phyloP scores from a whole-genome alignment of 2,888 invertebrate genomes.

The Platerodrilus igneus region DNA sequence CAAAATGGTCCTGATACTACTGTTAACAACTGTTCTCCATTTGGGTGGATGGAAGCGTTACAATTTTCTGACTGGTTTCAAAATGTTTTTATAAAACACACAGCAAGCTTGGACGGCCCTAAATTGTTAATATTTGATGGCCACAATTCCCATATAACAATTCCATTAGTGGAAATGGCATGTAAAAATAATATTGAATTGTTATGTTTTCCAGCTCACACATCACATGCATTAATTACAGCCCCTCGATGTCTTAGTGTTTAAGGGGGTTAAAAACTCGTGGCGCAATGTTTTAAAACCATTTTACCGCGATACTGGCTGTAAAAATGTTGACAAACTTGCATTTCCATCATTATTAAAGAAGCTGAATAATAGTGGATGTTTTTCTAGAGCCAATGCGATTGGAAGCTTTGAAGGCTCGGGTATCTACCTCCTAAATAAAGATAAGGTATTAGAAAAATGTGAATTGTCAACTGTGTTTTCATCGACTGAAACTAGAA shows the following conservation, averaged over 20 bases:
- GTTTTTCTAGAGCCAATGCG: conserved; percentile 16
- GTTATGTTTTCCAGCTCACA: conserved; percentile 23
- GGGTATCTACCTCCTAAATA: conserved; percentile 13
- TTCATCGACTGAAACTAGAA: too few species aligned
- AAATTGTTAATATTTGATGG: conserved; percentile 24
- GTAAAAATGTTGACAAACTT: conserved; percentile 17
- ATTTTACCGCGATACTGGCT: conserved; percentile 16
- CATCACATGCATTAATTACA: conserved; percentile 16
- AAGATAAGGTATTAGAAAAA: conserved; percentile 12
- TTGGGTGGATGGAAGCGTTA: conserved; percentile 23
- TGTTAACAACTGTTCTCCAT: conserved; percentile 24
- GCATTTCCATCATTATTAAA: conserved; percentile 8
- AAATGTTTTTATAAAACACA: conserved; percentile 17
- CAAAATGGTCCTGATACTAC: conserved; percentile 13
- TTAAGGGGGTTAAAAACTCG: conserved; percentile 9
- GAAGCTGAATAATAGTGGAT: conserved; percentile 7
- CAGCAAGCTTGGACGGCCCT: conserved; percentile 11
- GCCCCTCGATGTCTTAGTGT: conserved; percentile 24
- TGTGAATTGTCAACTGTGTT: too few species aligned
- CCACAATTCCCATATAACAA: conserved; percentile 22
- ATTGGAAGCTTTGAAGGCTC: conserved; percentile 17
- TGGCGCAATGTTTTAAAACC: conserved; percentile 6
- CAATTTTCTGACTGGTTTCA: conserved; percentile 24
- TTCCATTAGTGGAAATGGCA: conserved; percentile 16
- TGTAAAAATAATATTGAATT: conserved; percentile 19